Evolutionary conservation across 2,888 invertebrate genomes (phyloP).

Genomic region (Nomada goodeniana): DNA sequence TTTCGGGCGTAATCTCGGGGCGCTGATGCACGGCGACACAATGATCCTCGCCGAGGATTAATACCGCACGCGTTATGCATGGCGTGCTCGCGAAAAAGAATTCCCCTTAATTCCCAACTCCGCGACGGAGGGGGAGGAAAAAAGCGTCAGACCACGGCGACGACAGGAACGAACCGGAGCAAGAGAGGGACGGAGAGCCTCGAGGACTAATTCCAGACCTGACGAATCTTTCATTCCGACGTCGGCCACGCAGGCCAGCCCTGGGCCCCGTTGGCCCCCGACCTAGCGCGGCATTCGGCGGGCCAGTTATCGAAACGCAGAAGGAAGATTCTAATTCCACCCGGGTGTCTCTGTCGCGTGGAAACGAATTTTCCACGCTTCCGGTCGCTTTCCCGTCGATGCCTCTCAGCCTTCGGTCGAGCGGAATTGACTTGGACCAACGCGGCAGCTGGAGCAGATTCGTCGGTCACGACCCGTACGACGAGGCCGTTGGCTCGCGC

Average conservation of each 20-base stretch:
- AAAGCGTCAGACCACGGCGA: constrained; percentile 4
- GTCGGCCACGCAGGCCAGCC: no score
- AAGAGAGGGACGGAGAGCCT: neutral
- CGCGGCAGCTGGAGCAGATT: constrained; percentile 4
- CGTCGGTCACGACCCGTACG: constrained; percentile 1
- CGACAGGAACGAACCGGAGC: constrained; percentile 34
- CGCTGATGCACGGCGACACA: neutral
- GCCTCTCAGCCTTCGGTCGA: constrained; percentile 11
- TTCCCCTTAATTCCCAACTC: constrained; percentile 41
- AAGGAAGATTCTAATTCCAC: neutral
- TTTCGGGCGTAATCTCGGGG: neutral
- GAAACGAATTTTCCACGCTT: constrained; percentile 31
- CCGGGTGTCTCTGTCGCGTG: neutral
- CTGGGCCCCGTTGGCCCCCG: no score
- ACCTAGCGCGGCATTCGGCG: no score
- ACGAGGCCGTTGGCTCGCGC: constrained; percentile 18
- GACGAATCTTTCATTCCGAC: no score
- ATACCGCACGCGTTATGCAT: neutral
- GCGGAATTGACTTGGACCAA: constrained; percentile 14
- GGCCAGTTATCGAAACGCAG: neutral
- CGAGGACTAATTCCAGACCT: no score
- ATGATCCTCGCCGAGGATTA: constrained; percentile 7
- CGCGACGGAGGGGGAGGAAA: neutral
- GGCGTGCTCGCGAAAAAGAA: constrained; percentile 1
- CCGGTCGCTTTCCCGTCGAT: constrained; percentile 18